A percentile compares a stretch with the other conserved stretches of the same genome.
Evolutionary conservation across 2,888 invertebrate species (phyloP).

Genomic region (Pegoplata infirma): DNA sequence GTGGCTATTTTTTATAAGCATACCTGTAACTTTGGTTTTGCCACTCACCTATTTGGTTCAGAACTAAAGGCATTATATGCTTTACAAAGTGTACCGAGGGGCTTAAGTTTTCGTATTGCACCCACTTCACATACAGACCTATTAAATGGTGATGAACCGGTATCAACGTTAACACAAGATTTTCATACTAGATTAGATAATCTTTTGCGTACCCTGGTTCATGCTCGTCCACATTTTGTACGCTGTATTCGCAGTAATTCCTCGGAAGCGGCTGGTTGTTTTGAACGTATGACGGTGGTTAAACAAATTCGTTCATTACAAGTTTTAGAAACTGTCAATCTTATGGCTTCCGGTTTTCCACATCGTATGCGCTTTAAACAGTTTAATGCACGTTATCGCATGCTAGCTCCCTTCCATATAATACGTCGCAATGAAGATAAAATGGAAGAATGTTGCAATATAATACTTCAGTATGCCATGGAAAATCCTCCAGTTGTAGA

Average conservation of each 20-base stretch:
- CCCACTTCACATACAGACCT: slow-evolving; percentile 92
- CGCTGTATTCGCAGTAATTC: slow-evolving; percentile 94
- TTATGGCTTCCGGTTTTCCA: slow-evolving; percentile 97
- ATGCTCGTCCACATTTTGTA: slow-evolving; percentile 96
- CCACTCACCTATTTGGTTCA: slow-evolving; percentile 95
- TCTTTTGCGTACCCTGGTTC: slow-evolving; percentile 92
- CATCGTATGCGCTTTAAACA: slow-evolving; percentile 97
- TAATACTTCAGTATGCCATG: slow-evolving; percentile 86
- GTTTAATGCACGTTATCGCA: slow-evolving; percentile 90
- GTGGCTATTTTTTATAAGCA: slow-evolving; percentile 95
- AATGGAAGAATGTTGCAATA: slow-evolving; percentile 86
- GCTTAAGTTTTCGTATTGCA: slow-evolving; percentile 91
- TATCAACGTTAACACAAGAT: slow-evolving; percentile 94
- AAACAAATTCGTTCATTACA: slow-evolving; percentile 93
- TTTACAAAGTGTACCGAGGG: slow-evolving; percentile 85
- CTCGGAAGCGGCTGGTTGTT: slow-evolving; percentile 88
- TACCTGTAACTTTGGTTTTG: slow-evolving; percentile 97
- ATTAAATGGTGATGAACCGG: slow-evolving; percentile 90
- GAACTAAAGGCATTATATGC: slow-evolving; percentile 91
- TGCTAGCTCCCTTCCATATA: slow-evolving; percentile 88
- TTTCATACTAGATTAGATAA: slow-evolving; percentile 96
- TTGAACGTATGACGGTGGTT: slow-evolving; percentile 91
- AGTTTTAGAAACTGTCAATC: slow-evolving; percentile 95
- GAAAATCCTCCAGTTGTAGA: slow-evolving; percentile 81
- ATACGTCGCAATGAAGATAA: slow-evolving; percentile 84